Conservation (phyloP, 1,140 invertebrate genomes). For the Hestina assimilis region DNA sequence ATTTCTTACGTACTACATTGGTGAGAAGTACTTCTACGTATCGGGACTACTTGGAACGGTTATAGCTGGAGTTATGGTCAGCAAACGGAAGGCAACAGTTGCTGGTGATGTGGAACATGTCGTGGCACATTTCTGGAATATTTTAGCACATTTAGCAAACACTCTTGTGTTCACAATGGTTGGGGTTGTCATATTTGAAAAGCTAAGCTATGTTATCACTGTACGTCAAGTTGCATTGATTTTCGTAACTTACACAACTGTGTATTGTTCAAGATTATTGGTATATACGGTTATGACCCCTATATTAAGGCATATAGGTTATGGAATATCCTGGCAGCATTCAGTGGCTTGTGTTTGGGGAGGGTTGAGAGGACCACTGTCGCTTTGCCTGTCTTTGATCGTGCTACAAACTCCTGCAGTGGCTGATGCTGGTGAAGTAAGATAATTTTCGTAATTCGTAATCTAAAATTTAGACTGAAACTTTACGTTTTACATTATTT, state of each 20-base stretch:
- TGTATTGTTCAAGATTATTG: conserved; percentile 58
- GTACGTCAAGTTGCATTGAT: conserved; percentile 55
- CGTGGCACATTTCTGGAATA: conserved; percentile 53
- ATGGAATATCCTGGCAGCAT: conserved; percentile 64
- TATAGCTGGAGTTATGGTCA: conserved; percentile 57
- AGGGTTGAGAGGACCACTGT: conserved; percentile 55
- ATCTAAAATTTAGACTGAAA: not conserved
- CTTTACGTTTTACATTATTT: not conserved
- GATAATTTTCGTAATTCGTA: not conserved
- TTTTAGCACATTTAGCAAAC: conserved; percentile 52
- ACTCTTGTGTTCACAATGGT: conserved; percentile 63
- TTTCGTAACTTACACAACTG: conserved; percentile 64
- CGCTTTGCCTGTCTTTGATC: conserved; percentile 57
- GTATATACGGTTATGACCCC: conserved; percentile 60
- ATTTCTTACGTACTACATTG: conserved; percentile 65
- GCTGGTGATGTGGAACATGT: conserved; percentile 60
- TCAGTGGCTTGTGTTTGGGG: conserved; percentile 68
- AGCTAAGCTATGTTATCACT: conserved; percentile 48
- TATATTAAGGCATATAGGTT: conserved; percentile 52
- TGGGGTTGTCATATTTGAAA: conserved; percentile 66
- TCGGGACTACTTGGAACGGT: conserved; percentile 60
- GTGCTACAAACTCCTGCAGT: conserved; percentile 55
- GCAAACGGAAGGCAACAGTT: conserved; percentile 54
- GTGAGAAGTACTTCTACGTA: conserved; percentile 66
- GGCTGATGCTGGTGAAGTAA: conserved; percentile 54